These are phyloP conservation scores for Alviniconcha marisindica DNA, from an alignment of 1,140 invertebrate species.

Conservation along the genomic window DNA sequence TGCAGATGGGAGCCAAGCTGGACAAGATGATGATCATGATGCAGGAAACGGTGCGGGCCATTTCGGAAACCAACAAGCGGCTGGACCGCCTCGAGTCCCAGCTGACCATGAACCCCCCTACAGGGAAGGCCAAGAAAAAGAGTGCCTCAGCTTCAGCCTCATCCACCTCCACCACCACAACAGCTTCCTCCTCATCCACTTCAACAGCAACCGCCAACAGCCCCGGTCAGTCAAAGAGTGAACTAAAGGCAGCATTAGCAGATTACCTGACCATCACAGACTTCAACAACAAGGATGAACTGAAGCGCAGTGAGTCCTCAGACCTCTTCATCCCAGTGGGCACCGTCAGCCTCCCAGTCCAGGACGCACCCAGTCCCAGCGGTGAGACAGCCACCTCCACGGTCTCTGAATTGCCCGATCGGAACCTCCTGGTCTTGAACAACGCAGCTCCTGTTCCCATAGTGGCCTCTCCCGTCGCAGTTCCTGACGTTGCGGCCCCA, in stretches of 20 bases:
- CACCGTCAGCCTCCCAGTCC: conserved; percentile 43
- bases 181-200: conserved; percentile 24
- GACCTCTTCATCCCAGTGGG: conserved; percentile 51
- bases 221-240: conserved; percentile 40
- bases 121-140: conserved; percentile 33
- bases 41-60: conserved; percentile 37
- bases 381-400: conserved; percentile 47
- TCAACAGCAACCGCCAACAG: background rate
- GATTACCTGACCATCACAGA: conserved; percentile 52
- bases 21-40: conserved; percentile 46
- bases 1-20: conserved; percentile 41
- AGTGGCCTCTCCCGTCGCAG: no score
- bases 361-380: conserved; percentile 37
- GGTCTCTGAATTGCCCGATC: conserved; percentile 44
- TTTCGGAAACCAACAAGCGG: conserved; percentile 44
- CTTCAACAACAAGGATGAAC: conserved; percentile 48
- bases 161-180: conserved; percentile 21
- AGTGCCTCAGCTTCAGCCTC: conserved; percentile 1
- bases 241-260: conserved; percentile 46
- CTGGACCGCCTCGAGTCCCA: conserved; percentile 46
- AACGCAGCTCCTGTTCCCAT: background rate
- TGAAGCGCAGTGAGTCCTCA: conserved; percentile 47
- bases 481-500: conserved; percentile 34
- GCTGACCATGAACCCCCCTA: conserved; percentile 11
- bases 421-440: conserved; percentile 37